Evolutionary conservation across 2,797 vertebrate genomes (phyloP).

Genomic region (Sebastes glaucus): DNA sequence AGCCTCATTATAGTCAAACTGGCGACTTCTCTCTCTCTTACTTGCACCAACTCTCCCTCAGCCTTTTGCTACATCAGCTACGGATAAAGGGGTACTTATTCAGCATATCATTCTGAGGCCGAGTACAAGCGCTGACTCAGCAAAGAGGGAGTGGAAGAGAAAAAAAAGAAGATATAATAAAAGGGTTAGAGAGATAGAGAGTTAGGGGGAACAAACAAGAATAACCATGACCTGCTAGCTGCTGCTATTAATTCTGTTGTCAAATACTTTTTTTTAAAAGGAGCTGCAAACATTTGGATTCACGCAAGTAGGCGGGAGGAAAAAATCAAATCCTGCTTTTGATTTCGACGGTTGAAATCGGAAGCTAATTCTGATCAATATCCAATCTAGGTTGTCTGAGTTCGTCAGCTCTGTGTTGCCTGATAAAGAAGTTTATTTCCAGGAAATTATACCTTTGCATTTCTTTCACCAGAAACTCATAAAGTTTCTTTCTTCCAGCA

Average conservation of each 20-base stretch:
- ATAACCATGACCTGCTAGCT: not conserved
- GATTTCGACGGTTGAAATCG: no score
- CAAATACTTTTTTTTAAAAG: conserved; percentile 23
- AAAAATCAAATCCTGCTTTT: no score
- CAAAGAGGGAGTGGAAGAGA: conserved; percentile 10
- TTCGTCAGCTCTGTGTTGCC: conserved; percentile 2
- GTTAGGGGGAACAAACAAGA: conserved; percentile 12
- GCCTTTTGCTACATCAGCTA: conserved; percentile 56
- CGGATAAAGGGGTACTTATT: conserved; percentile 48
- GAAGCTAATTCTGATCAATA: no score
- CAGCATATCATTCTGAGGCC: conserved; percentile 50
- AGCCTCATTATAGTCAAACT: conserved; percentile 37
- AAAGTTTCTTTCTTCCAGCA: not conserved
- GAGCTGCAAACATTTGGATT: not conserved
- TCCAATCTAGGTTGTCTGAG: not conserved
- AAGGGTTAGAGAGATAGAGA: conserved; percentile 1
- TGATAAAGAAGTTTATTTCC: conserved; percentile 18
- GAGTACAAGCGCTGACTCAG: conserved; percentile 58
- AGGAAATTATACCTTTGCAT: conserved; percentile 19
- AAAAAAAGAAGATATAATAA: conserved; percentile 20
- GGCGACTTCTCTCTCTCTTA: conserved; percentile 4
- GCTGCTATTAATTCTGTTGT: not conserved
- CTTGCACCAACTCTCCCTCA: conserved; percentile 16
- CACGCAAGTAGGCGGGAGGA: no score
- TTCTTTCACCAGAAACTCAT: conserved; percentile 4